A percentile compares a stretch with the other conserved stretches of the same genome.
phyloP scores from a whole-genome alignment of 1,140 invertebrate species.

The Gryllus bimaculatus region DNA sequence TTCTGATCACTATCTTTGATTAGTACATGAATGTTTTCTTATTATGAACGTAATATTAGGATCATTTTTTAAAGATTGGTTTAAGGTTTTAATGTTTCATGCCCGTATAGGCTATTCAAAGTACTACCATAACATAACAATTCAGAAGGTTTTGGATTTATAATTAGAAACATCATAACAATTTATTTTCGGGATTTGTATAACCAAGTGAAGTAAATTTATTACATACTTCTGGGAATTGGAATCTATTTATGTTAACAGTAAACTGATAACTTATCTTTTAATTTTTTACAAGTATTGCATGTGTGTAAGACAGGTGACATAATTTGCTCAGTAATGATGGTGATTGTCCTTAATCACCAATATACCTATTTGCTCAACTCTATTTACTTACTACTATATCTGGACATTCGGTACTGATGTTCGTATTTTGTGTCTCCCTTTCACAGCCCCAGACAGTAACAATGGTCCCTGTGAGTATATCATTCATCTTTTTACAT shows the following conservation, averaged over 20 bases:
- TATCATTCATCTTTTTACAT: slow-evolving; percentile 36
- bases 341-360: neutral
- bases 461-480: slow-evolving; percentile 80
- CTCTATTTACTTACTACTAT: neutral
- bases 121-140: neutral
- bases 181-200: neutral
- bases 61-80: neutral
- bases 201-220: neutral
- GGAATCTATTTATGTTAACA: neutral
- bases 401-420: slow-evolving; percentile 19
- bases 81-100: neutral
- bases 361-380: neutral
- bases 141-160: neutral
- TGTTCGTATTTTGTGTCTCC: slow-evolving; percentile 24
- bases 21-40: neutral
- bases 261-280: neutral
- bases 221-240: neutral
- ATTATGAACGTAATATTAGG: neutral
- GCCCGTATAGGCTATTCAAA: neutral
- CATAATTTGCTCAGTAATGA: neutral
- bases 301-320: neutral
- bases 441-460: slow-evolving; percentile 63
- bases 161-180: neutral
- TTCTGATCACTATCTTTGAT: neutral
- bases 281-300: neutral